Evolutionary conservation across 2,888 invertebrate genomes (phyloP), one percentile per base, ranked within the genome.

Genomic region (Cerceris ruficornis): DNA sequence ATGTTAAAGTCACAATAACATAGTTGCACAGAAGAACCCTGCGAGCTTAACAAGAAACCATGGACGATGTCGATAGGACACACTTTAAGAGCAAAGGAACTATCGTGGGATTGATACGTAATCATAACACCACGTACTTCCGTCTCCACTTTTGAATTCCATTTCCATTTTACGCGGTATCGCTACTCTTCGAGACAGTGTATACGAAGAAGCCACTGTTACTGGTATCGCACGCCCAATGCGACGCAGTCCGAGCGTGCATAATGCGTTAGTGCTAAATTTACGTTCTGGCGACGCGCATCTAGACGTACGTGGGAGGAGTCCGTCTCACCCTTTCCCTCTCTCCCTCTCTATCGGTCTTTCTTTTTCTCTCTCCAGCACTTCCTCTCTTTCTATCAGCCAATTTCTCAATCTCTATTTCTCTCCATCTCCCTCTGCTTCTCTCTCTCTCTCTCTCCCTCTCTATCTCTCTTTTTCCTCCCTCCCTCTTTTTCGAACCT

Each of bases 231-330:
- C 79, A 89, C 88, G 89, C 88, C 89, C 90, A 90, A 90, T 90
- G 88, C 92, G 89, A 87, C 86, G 86, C 85, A 89, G 88, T 82
- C 88, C 90, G 87, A 89, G 92, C 91, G 91, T 92, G 92, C 88
- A 91, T 91, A 91, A 92, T 91, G 90, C 91, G 89, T 90, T 89
- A 89, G 88, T 87, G 90, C 91, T 92, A 92, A 91, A 92, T 92
- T 92, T 92, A 92, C 91, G 90, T 89, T 85, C 86, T 86, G 88
- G 86, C 85, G 88, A 86, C 86, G 86, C 76, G 80, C 86, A 84
- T 87, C 87, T 87, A 84, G 85, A 87, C 88, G 84, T 88, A 87
- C 87, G 89, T 84, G 88, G 86, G 82, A 86, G 81, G 81, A 85
- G 85, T 75, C 70, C 86, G 75, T 77, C 77, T 86, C 80, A 52